These are phyloP conservation scores for Propithecus coquereli DNA, from an alignment of 2,113 vertebrate species.

Conservation along the genomic window DNA sequence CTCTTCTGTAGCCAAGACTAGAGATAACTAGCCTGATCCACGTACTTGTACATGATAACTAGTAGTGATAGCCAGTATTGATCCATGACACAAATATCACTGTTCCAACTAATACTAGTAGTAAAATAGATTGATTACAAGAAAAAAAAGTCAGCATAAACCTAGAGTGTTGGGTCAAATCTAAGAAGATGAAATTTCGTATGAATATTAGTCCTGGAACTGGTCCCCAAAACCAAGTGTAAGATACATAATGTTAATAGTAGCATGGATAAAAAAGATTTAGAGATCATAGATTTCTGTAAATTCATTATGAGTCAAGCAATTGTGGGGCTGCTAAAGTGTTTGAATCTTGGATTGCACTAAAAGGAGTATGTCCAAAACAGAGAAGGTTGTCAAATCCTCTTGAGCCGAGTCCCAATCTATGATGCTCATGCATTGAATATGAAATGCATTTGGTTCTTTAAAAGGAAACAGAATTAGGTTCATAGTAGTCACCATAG, in stretches of 20 bases:
- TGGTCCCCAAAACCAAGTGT: neutral
- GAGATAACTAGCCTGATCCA: neutral
- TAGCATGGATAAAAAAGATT: neutral
- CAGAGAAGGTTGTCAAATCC: neutral
- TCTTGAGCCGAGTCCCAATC: neutral
- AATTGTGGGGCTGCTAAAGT: neutral
- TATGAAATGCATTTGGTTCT: neutral
- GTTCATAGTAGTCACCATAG: neutral
- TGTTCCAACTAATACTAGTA: neutral
- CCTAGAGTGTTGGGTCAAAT: neutral
- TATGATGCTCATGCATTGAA: neutral
- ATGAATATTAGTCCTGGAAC: neutral
- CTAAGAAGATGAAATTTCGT: neutral
- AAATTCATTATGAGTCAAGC: neutral
- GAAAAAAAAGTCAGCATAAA: neutral
- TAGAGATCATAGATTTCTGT: neutral
- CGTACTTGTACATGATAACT: neutral
- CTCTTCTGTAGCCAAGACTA: neutral
- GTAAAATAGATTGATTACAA: conserved; percentile 11
- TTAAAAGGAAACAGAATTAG: neutral
- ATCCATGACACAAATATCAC: neutral
- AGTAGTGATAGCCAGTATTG: neutral
- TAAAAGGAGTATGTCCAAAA: neutral
- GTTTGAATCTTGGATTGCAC: neutral
- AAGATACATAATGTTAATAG: neutral